phyloP scores from a whole-genome alignment of 2,113 vertebrate genomes.

The Charina bottae region DNA sequence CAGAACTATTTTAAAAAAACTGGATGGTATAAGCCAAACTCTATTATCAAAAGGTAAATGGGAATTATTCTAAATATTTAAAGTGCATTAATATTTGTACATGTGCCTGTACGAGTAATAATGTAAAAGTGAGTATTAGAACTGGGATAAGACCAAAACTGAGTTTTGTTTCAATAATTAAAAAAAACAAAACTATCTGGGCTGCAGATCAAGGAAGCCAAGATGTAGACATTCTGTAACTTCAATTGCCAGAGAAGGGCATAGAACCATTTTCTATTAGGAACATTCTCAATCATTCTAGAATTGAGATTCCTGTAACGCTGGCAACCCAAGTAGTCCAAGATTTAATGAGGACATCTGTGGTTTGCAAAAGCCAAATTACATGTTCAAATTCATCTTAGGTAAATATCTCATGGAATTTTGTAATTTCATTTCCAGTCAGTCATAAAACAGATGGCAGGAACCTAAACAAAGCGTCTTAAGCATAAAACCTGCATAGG shows the following conservation, averaged over 20 bases:
- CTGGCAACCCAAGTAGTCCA: background rate
- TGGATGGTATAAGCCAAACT: background rate
- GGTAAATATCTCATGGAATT: background rate
- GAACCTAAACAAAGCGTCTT: background rate
- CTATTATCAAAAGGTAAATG: background rate
- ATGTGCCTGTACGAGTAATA: background rate
- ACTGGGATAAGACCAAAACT: background rate
- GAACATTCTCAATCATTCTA: background rate
- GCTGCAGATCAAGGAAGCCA: background rate
- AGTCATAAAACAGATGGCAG: background rate
- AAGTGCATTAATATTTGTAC: background rate
- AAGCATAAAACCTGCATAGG: background rate
- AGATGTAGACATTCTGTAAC: background rate
- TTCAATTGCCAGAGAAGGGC: background rate
- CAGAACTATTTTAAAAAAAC: background rate
- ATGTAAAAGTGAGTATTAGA: too few relatives aligned
- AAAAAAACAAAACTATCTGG: background rate
- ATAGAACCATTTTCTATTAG: background rate
- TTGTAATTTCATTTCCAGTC: background rate
- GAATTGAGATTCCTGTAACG: background rate
- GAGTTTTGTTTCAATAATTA: background rate
- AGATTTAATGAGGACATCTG: background rate
- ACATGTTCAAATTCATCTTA: background rate
- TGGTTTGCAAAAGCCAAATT: background rate
- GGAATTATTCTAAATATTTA: background rate